Evolutionary conservation across 2,113 vertebrate genomes (phyloP).

Genomic region (Tiliqua scincoides): DNA sequence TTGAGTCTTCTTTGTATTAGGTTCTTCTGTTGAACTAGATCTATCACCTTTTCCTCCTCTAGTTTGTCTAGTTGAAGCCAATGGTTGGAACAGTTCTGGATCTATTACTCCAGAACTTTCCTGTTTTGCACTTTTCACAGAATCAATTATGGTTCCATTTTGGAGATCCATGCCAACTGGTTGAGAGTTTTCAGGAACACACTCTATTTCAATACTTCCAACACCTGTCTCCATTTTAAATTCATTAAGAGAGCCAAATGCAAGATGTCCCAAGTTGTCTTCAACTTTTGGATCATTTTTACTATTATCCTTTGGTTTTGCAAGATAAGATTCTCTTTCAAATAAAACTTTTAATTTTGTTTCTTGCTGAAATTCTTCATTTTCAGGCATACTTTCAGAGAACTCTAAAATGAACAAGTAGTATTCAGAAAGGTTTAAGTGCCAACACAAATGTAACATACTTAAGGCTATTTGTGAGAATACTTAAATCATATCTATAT

Average conservation of each 20-base stretch:
- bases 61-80: slow-evolving; percentile 33
- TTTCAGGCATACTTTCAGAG: neutral
- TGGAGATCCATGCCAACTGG: neutral
- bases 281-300: neutral
- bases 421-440: neutral
- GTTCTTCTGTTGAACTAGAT: neutral
- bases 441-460: neutral
- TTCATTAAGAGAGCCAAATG: neutral
- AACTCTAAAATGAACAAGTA: slow-evolving; percentile 24
- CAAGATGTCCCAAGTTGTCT: neutral
- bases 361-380: neutral
- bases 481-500: too few relatives aligned
- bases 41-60: slow-evolving; percentile 39
- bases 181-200: neutral
- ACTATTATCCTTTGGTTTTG: neutral
- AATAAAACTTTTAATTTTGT: neutral
- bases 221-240: neutral
- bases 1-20: neutral
- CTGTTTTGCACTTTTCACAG: neutral
- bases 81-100: neutral
- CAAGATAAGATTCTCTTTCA: neutral
- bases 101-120: neutral
- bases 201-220: neutral
- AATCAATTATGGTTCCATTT: neutral
- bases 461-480: neutral